Evolutionary conservation across 2,888 invertebrate genomes (phyloP).

Genomic region (Coelopa pilipes): DNA sequence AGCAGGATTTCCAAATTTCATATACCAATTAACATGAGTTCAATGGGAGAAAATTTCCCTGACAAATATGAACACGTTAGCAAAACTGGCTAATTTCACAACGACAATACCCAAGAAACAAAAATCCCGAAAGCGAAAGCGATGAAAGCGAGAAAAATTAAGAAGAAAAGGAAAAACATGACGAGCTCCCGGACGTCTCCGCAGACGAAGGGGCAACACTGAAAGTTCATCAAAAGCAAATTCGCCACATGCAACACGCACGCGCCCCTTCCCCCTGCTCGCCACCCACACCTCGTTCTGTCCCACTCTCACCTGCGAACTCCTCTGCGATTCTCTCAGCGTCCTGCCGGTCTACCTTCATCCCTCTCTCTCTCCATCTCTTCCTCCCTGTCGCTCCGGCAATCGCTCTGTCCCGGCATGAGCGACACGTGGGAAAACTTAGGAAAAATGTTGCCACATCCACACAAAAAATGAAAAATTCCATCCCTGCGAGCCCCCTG

Average conservation of each 20-base stretch:
- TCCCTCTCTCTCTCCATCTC: too few relatives aligned
- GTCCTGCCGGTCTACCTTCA: not conserved
- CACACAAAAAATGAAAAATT: not conserved
- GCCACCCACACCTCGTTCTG: not conserved
- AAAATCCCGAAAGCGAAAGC: not conserved
- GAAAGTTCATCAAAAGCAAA: slow-evolving; percentile 21
- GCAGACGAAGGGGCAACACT: not conserved
- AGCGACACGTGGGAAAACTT: slow-evolving; percentile 5
- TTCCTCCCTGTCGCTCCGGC: too few relatives aligned
- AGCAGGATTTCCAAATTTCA: too few relatives aligned
- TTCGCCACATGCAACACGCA: slow-evolving; percentile 3
- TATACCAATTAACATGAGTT: not conserved
- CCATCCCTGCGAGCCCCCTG: too few relatives aligned
- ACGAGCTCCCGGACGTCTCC: too few relatives aligned
- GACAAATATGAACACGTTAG: not conserved
- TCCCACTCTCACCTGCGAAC: not conserved
- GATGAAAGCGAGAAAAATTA: too few relatives aligned
- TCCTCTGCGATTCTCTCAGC: not conserved
- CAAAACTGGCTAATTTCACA: not conserved
- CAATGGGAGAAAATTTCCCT: slow-evolving; percentile 4
- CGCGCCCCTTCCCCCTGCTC: not conserved
- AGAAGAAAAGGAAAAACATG: too few relatives aligned
- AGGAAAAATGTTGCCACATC: slow-evolving; percentile 12
- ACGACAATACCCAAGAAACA: not conserved
- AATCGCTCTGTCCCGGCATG: too few relatives aligned